phyloP scores from a whole-genome alignment of 2,797 vertebrate species.

The Cirrhinus molitorella region DNA sequence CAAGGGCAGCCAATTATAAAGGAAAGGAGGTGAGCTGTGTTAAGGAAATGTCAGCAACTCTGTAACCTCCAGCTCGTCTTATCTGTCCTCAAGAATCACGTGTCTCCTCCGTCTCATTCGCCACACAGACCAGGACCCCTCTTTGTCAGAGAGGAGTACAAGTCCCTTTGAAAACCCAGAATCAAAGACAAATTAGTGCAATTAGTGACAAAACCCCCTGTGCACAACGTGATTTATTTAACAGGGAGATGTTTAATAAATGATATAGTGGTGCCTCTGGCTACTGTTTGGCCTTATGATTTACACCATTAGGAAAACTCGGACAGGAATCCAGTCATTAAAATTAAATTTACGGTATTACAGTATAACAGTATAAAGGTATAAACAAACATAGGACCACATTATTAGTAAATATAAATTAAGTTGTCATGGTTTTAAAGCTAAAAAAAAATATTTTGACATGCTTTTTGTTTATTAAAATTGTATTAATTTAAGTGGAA shows the following conservation, averaged over 20 bases:
- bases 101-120: constrained; percentile 52
- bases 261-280: neutral
- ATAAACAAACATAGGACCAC: too few relatives aligned
- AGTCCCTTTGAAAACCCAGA: constrained; percentile 2
- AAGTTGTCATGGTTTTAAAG: too few relatives aligned
- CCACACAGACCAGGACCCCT: neutral
- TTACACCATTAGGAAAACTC: neutral
- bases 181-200: constrained; percentile 38
- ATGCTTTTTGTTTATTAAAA: too few relatives aligned
- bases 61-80: constrained; percentile 72
- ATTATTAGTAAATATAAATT: too few relatives aligned
- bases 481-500: too few relatives aligned
- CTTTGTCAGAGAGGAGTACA: neutral
- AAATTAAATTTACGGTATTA: neutral
- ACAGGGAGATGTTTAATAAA: constrained; percentile 18
- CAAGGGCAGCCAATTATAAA: constrained; percentile 78
- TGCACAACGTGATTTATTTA: constrained; percentile 53
- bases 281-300: constrained; percentile 42
- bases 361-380: too few relatives aligned
- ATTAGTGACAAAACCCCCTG: constrained; percentile 49
- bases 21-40: constrained; percentile 70
- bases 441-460: too few relatives aligned
- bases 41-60: constrained; percentile 80
- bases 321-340: neutral
- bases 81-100: constrained; percentile 70